These are phyloP conservation scores for Lipotes vexillifer DNA, from an alignment of 2,113 vertebrate genomes.

Conservation along the genomic window DNA sequence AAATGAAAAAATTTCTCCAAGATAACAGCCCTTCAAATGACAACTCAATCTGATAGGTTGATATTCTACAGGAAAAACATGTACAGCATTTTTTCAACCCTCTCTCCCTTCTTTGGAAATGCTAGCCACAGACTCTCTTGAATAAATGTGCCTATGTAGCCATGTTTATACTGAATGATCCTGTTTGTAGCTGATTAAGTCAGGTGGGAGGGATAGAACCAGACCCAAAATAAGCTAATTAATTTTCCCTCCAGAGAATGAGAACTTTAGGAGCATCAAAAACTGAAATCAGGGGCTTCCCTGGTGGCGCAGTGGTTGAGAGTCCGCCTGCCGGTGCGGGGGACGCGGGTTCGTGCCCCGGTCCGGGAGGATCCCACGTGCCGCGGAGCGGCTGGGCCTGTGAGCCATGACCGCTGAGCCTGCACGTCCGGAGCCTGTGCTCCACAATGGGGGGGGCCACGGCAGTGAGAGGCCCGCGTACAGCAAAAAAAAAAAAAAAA, in stretches of 20 bases:
- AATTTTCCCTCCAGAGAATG: background rate
- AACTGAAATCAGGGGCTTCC: background rate
- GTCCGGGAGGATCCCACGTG: too few species aligned
- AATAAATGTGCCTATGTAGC: background rate
- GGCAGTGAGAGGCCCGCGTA: too few species aligned
- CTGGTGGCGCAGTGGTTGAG: too few species aligned
- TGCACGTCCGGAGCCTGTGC: too few species aligned
- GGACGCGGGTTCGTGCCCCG: too few species aligned
- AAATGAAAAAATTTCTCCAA: background rate
- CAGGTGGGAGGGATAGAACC: background rate
- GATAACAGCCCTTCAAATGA: background rate
- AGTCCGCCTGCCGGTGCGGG: too few species aligned
- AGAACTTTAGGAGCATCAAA: background rate
- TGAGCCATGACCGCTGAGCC: too few species aligned
- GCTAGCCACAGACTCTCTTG: background rate
- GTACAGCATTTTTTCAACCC: background rate
- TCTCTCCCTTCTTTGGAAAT: background rate
- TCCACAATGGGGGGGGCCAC: too few species aligned
- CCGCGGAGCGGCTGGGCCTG: too few species aligned
- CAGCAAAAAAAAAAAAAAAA: too few species aligned
- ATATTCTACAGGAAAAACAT: background rate
- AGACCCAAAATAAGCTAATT: background rate
- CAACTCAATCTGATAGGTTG: background rate
- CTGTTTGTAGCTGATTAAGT: background rate
- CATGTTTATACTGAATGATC: background rate